phyloP scores from a whole-genome alignment of 64 coral and sea anemone genomes.

The Stichodactyla helianthus region DNA sequence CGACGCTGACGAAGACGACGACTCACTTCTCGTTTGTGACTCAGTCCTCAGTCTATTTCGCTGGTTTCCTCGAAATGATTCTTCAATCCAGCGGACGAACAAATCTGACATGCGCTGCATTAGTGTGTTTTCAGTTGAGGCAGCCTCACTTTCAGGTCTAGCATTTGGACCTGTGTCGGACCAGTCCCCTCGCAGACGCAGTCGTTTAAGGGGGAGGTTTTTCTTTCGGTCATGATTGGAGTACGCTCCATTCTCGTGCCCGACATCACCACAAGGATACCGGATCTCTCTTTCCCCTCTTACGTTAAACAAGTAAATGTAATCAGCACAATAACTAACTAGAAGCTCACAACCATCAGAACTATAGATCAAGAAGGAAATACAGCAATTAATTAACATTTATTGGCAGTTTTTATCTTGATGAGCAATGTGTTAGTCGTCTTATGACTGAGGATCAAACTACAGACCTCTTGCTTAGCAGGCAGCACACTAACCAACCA shows the following conservation, averaged over 20 bases:
- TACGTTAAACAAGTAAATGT: slow-evolving; percentile 80
- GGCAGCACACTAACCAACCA: too few relatives aligned
- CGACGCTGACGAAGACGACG: slow-evolving; percentile 35
- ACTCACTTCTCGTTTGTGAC: neutral
- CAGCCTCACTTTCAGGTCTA: slow-evolving; percentile 80
- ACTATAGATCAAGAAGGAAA: slow-evolving; percentile 29
- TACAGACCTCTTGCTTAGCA: too few relatives aligned
- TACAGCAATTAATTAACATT: neutral
- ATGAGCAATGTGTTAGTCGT: too few relatives aligned
- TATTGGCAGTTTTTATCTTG: too few relatives aligned
- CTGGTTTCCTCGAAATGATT: slow-evolving; percentile 83
- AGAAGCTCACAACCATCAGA: slow-evolving; percentile 82
- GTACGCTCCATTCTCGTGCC: slow-evolving; percentile 39
- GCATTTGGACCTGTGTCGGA: slow-evolving; percentile 97
- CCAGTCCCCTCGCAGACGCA: slow-evolving; percentile 93
- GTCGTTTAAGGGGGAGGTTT: slow-evolving; percentile 70
- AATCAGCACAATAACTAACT: slow-evolving; percentile 91
- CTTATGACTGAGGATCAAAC: too few relatives aligned
- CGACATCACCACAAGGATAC: neutral
- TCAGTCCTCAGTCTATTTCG: slow-evolving; percentile 27
- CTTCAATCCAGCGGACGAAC: slow-evolving; percentile 91
- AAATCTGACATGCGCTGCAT: slow-evolving; percentile 95
- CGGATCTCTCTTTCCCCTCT: slow-evolving; percentile 33
- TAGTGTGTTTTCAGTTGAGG: slow-evolving; percentile 65
- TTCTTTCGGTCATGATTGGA: slow-evolving; percentile 45